Evolutionary conservation across 2,888 invertebrate species (phyloP), one percentile per base, ranked within the genome.

Genomic region (Chymomyza fuscimana): DNA sequence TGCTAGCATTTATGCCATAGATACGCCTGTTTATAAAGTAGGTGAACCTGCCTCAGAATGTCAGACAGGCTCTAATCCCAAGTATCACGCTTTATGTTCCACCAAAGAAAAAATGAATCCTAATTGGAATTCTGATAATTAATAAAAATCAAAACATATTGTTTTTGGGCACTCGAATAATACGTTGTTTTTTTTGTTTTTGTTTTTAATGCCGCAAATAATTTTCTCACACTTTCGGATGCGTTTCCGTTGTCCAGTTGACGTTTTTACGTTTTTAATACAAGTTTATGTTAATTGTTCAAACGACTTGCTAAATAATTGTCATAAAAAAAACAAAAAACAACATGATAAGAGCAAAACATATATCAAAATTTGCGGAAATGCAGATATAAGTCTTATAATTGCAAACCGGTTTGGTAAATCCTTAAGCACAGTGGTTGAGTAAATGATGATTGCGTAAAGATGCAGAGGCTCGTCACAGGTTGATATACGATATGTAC

Each of bases 11-110:
- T 92, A 92, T 83, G 90, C 92, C 1, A 70, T 88, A 5, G 89
- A 86, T 9, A 79, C 82, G 0, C 89, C 90, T 1, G 88, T 92
- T 0, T 92, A 92, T 50, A 82, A 83, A 32, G 80, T 79, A 19
- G 92, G 92, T 0, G 61, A 75, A n/a, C 85, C 92, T 1, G 86
- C 87, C 40, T 91, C 92, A 2, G 80, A 88, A 56, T 92, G 92
- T 65, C 59, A 65, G 19, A 90, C 89, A 0, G 91, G 91, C 5
- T 50, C 70, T 0, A 88, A 91, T 80, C 83, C 87, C 4, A 72
- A 80, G 12, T 91, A 91, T 73, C 83, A 89, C 0, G 87, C 89
- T 4, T 76, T 91, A 32, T 91, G 92, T 63, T 91, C 92, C 0
- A 29, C 69, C n/a, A 72, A 73, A 25, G 92, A 91, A 67, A 75